A percentile compares a stretch with the other conserved stretches of the same genome.
phyloP scores from a whole-genome alignment of 2,888 invertebrate species.

The Drosophila ezoana region DNA sequence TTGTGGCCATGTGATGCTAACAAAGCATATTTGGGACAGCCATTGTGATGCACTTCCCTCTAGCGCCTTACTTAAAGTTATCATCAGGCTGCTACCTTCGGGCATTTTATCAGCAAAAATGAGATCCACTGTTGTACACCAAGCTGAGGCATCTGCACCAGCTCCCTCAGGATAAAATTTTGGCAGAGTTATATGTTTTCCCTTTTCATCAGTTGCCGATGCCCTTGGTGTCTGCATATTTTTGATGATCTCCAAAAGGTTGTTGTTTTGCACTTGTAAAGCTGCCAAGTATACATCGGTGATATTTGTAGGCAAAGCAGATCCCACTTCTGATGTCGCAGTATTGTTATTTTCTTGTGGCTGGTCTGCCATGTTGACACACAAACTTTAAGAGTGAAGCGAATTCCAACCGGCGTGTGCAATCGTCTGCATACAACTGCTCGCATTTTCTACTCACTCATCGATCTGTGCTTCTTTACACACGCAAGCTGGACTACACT shows the following conservation, averaged over 20 bases:
- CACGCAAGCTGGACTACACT: too few species aligned
- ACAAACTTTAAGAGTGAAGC: too few species aligned
- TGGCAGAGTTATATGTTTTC: not conserved
- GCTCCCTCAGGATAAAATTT: not conserved
- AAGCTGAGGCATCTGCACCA: not conserved
- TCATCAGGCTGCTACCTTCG: not conserved
- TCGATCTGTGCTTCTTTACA: too few species aligned
- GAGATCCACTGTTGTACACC: not conserved
- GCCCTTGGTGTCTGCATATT: slow-evolving; percentile 25
- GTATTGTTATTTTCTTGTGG: too few species aligned
- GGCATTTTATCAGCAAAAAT: not conserved
- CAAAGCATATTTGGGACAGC: not conserved
- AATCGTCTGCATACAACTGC: too few species aligned
- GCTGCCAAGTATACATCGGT: slow-evolving; percentile 17
- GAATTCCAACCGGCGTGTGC: too few species aligned
- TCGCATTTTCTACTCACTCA: too few species aligned
- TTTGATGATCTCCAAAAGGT: slow-evolving; percentile 19
- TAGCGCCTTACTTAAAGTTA: not conserved
- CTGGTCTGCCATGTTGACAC: too few species aligned
- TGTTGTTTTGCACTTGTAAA: slow-evolving; percentile 12
- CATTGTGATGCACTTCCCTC: not conserved
- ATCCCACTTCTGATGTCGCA: too few species aligned
- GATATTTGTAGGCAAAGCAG: not conserved
- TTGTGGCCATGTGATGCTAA: slow-evolving; percentile 11
- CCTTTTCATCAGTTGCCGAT: slow-evolving; percentile 4